These are phyloP conservation scores for Cantharis nigra DNA, from an alignment of 2,888 invertebrate species.

Conservation along the genomic window DNA sequence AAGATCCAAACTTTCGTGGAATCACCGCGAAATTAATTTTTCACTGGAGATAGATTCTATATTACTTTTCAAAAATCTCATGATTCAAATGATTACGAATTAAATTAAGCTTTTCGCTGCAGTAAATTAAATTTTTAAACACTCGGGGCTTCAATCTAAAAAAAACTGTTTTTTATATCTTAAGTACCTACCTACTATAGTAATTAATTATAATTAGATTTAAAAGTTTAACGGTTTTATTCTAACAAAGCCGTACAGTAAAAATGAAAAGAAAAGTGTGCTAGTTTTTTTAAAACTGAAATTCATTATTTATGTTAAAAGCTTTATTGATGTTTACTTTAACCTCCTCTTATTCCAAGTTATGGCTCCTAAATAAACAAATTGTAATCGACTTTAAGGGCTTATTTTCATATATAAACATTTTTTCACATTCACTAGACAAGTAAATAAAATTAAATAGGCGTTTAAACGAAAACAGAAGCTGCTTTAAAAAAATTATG, in stretches of 20 bases:
- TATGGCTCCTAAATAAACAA: conserved; percentile 1
- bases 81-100: background rate
- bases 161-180: background rate
- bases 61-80: background rate
- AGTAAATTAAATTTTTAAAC: background rate
- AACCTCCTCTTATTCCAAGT: background rate
- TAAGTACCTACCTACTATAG: background rate
- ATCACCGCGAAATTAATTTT: background rate
- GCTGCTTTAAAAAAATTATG: background rate
- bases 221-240: background rate
- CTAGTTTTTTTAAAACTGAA: background rate
- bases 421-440: background rate
- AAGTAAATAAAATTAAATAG: background rate
- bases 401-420: background rate
- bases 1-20: background rate
- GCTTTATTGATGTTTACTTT: background rate
- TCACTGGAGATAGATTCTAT: background rate
- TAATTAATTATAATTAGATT: background rate
- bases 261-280: background rate
- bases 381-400: background rate
- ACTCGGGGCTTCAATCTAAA: background rate
- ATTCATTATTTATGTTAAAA: background rate
- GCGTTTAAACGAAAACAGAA: background rate
- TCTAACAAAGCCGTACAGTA: background rate
- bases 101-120: background rate